Base-by-base conservation (phyloP, 2,888 invertebrate species). In the Metalampra italica region DNA sequence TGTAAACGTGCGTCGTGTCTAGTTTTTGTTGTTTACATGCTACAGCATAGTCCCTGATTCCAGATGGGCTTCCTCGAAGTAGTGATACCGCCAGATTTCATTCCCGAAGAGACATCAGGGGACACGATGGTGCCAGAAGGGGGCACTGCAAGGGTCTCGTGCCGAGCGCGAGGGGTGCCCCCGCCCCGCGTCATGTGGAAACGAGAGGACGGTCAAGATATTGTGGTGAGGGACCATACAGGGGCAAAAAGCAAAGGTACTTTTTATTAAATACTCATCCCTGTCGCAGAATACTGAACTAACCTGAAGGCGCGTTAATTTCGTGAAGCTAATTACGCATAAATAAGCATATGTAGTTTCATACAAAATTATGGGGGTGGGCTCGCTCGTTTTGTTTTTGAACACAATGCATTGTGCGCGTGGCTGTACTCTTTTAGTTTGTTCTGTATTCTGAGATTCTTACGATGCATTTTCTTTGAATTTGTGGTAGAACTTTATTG, bases 111-210 rank as follows among this genome's bases (percentile, higher is more conserved):
- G 69, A 95, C 95, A 7, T 94, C 94, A 7, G 94, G 95, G 0
- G 96, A 96, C 73, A 92, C 95, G 8, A 93, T 94, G 91, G 94
- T 95, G 1, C 92, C 93, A 7, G 96, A 96, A 85, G 95, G 95
- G 14, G 93, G 94, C 14, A 90, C 90, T 0, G 91, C 91, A 7
- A 87, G 91, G 56, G 84, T 92, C 9, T 90, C 91, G 0, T 92
- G 92, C 67, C 91, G 91, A 57, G 95, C 95, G 2, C 89, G 91
- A 47, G 95, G 95, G 3, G 92, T 94, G 49, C 95, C 95, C 0
- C 85, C 91, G 15, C 95, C 96, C 0, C 90, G 92, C 59, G 92
- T 96, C 46, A 92, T 91, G 73, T 96, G 95, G 95, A 91, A 93
- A 59, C 78, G 95, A 50, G 95, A 95, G 79, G 94, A 95, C 71